Evolutionary conservation across 2,888 invertebrate species (phyloP), one percentile per base, ranked within the genome.

Genomic region (Odontomyia ornata): DNA sequence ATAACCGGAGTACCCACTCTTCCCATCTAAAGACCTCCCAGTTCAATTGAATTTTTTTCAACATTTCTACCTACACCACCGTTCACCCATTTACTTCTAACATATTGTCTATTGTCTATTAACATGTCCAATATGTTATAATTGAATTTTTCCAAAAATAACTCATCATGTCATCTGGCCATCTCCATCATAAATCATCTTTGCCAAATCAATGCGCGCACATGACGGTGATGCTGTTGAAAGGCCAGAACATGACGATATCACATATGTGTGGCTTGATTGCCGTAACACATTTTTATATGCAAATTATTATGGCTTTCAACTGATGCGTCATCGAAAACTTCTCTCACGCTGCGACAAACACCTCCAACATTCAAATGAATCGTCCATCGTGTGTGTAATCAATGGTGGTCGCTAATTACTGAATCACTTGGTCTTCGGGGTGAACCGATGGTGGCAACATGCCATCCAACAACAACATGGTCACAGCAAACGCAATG

Each of bases 141-240:
- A 73, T 73, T 73, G 23, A 28, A 23, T 23, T 57, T 43, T 28
- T 36, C 73, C 57, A 60, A 73, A 73, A 73, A 73, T 73, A 73
- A 60, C 30, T 18, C 25, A 36, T 57, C 73, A 73, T 73, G 73
- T 73, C 73, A 73, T 60, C 25, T 25, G 57, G 57, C 60, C 57
- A 60, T 3, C 3, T 5, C 57, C 23, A 21, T 60, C 28, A 73
- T 73, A 73, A 73, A 73, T 73, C 73, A 73, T 57, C 47, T 46
- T 1, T 13, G 15, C 27, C 18, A 60, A 73, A 36, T 36, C 36
- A 36, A 27, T 7, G 25, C 25, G 9, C 60, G 23, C 60, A 60
- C 52, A 52, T 52, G 52, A 52, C 13, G 52, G 36, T 36, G 36
- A 36, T 36, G 36, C 36, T 36, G 36, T 36, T 36, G 36, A 36